Conservation (phyloP, 2,888 invertebrate species). For the Cephus pulcher region DNA sequence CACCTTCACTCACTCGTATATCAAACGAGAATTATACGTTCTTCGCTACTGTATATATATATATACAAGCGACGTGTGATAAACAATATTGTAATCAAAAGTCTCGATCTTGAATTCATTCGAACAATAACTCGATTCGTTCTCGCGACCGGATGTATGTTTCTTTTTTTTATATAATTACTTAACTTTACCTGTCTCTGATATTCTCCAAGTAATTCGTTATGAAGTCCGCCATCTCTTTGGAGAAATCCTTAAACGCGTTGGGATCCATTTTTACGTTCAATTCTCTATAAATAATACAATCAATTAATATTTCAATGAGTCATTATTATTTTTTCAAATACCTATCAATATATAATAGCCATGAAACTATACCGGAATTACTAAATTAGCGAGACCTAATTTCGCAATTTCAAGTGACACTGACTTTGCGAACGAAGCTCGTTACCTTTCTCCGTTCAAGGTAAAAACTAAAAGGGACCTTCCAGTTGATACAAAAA, state of each 20-base stretch:
- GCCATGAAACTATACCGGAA: no score
- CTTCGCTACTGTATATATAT: no score
- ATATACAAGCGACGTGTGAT: not conserved
- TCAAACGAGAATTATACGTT: not conserved
- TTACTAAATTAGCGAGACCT: not conserved
- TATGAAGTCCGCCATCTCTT: constrained; percentile 95
- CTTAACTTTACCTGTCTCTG: constrained; percentile 78
- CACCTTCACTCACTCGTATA: constrained; percentile 16
- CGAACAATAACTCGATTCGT: not conserved
- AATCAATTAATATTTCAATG: not conserved
- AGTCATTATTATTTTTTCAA: no score
- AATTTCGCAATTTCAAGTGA: not conserved
- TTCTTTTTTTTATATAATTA: no score
- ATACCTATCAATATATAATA: no score
- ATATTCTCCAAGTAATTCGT: constrained; percentile 94
- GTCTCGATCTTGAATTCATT: constrained; percentile 29
- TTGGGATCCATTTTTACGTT: constrained; percentile 78
- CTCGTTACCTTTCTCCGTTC: not conserved
- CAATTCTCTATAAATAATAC: not conserved
- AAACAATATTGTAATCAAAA: constrained; percentile 3
- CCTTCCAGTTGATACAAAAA: not conserved
- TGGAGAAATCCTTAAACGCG: constrained; percentile 88
- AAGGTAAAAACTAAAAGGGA: not conserved
- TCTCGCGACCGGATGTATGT: no score
- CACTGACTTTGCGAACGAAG: not conserved